These are phyloP conservation scores for Hirundo rustica DNA, from an alignment of 2,797 vertebrate genomes.

Conservation along the genomic window DNA sequence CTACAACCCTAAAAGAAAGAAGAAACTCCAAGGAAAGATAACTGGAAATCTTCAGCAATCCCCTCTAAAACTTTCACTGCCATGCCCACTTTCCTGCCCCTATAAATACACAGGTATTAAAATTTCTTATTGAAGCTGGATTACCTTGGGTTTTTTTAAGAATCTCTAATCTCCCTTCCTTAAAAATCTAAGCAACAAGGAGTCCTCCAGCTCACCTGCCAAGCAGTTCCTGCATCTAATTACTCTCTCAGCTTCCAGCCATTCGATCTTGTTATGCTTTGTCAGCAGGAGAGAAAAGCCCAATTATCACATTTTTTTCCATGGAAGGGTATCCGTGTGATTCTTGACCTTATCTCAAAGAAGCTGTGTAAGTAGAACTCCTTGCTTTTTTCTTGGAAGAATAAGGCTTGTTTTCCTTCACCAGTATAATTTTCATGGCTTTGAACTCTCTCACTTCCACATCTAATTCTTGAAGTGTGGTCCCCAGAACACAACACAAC, in stretches of 20 bases:
- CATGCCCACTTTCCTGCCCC: neutral
- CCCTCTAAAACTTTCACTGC: neutral
- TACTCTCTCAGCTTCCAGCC: constrained; percentile 54
- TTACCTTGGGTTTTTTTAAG: neutral
- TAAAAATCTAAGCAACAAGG: neutral
- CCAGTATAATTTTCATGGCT: neutral
- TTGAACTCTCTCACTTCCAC: neutral
- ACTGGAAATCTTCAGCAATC: neutral
- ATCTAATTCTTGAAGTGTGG: neutral
- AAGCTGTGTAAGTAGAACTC: neutral
- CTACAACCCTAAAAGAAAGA: neutral
- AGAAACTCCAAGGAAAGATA: neutral
- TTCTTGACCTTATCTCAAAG: constrained; percentile 12
- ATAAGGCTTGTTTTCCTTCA: neutral
- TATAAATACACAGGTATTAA: neutral
- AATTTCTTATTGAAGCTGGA: neutral
- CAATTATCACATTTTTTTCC: constrained; percentile 3
- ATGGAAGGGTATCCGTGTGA: neutral
- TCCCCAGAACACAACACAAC: neutral
- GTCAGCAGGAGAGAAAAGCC: constrained; percentile 46
- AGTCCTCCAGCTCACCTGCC: neutral
- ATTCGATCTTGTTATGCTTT: constrained; percentile 38
- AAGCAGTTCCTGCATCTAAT: constrained; percentile 37
- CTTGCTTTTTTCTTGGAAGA: neutral
- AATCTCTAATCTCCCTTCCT: neutral